phyloP scores from a whole-genome alignment of 2,888 invertebrate species.

The Gerris lacustris region DNA sequence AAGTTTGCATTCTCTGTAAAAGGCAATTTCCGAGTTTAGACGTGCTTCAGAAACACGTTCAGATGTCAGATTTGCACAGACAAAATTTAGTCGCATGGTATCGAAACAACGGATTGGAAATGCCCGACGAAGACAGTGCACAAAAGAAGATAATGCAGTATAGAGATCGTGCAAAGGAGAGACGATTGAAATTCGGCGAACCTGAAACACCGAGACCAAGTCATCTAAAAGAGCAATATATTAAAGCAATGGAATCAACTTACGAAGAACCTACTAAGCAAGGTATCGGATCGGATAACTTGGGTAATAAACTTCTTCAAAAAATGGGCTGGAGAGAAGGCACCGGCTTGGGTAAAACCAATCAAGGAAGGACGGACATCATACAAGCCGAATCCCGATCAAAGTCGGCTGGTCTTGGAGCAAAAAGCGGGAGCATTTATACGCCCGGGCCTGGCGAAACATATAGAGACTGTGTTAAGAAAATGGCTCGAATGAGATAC shows the following conservation, averaged over 20 bases:
- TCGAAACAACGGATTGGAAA: constrained; percentile 35
- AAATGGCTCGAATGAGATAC: constrained; percentile 77
- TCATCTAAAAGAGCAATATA: constrained; percentile 57
- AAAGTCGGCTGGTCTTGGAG: constrained; percentile 73
- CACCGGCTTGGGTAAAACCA: constrained; percentile 82
- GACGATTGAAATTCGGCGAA: constrained; percentile 84
- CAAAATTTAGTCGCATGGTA: constrained; percentile 58
- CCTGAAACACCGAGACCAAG: constrained; percentile 66
- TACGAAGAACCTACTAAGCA: constrained; percentile 47
- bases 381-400: constrained; percentile 63
- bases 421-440: constrained; percentile 57
- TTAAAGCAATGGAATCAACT: constrained; percentile 44
- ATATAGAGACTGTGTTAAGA: constrained; percentile 79
- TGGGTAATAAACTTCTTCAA: constrained; percentile 87
- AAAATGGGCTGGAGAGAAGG: constrained; percentile 99
- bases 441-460: constrained; percentile 70
- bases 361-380: constrained; percentile 85
- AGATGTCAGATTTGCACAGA: constrained; percentile 87
- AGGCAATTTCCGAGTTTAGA: constrained; percentile 84
- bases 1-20: constrained; percentile 90
- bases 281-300: constrained; percentile 73
- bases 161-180: constrained; percentile 90
- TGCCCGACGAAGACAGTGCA: constrained; percentile 39
- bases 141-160: constrained; percentile 45
- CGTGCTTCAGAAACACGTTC: constrained; percentile 77